Percentiles rank a stretch among this genome's conserved stretches.
Evolutionary conservation across 35 echinoderm and acorn worm species (phyloP).

Genomic region (Apostichopus californicus): DNA sequence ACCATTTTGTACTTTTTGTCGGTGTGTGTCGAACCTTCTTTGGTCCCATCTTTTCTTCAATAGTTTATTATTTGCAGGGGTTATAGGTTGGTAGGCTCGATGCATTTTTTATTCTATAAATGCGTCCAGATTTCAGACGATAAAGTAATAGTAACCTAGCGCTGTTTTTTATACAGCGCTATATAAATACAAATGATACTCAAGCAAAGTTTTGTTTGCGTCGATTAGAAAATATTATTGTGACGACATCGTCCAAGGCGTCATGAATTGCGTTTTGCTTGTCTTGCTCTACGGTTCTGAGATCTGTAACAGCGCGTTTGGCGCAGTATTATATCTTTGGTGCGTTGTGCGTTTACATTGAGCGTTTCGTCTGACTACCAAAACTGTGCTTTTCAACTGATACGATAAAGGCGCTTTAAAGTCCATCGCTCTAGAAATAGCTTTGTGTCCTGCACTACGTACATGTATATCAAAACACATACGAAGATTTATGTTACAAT

Average conservation of each 20-base stretch:
- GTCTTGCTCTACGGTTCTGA: not conserved
- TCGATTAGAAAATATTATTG: not conserved
- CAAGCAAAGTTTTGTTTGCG: not conserved
- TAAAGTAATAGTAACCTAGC: not conserved
- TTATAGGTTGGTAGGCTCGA: constrained; percentile 98
- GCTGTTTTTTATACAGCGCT: not conserved
- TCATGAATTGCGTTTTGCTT: no score
- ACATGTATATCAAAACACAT: no score
- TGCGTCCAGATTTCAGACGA: not conserved
- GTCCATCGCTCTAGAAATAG: no score
- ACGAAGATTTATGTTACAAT: no score
- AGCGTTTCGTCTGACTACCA: no score
- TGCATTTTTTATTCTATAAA: constrained; percentile 54
- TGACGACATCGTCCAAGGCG: no score
- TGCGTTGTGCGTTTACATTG: no score
- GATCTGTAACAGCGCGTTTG: no score
- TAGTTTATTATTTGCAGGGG: constrained; percentile 97
- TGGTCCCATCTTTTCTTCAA: constrained; percentile 96
- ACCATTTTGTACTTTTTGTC: constrained; percentile 97
- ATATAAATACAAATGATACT: not conserved
- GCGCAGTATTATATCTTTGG: no score
- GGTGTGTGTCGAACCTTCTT: constrained; percentile 81
- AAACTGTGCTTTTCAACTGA: no score
- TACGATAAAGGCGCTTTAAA: no score
- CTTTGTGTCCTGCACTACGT: no score